Conservation (phyloP, 2,797 vertebrate species). For the Pempheris klunzingeri region DNA sequence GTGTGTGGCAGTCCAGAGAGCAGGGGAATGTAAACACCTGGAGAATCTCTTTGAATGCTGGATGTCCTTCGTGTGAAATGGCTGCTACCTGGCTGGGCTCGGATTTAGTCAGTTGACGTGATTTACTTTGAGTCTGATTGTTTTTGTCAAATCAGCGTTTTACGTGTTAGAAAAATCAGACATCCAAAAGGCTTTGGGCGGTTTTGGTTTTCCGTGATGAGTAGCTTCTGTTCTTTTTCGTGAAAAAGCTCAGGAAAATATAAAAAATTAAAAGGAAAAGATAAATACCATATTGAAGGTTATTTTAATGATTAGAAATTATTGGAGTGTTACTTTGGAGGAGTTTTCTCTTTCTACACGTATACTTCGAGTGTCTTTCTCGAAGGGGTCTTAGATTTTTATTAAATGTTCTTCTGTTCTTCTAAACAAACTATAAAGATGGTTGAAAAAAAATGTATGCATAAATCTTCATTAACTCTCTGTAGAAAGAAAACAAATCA, state of each 20-base stretch:
- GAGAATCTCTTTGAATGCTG: constrained; percentile 47
- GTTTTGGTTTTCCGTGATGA: neutral
- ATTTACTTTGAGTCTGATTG: constrained; percentile 24
- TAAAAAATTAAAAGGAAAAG: neutral
- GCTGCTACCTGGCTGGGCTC: constrained; percentile 40
- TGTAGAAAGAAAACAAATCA: neutral
- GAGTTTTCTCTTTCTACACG: constrained; percentile 1
- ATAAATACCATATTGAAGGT: neutral
- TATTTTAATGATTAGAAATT: neutral
- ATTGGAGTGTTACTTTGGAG: neutral
- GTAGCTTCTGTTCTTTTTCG: neutral
- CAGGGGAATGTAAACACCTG: constrained; percentile 82
- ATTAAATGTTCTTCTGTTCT: neutral
- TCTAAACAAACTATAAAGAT: neutral
- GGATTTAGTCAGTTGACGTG: constrained; percentile 33
- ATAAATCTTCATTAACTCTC: neutral
- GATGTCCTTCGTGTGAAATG: constrained; percentile 61
- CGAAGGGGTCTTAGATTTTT: neutral
- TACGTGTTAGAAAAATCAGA: constrained; percentile 4
- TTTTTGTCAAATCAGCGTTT: neutral
- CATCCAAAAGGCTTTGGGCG: neutral
- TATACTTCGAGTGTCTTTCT: neutral
- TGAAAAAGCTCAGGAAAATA: neutral
- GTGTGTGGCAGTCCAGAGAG: constrained; percentile 43
- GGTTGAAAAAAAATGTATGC: neutral